Conservation (phyloP, 2,888 invertebrate species). For the Aphidoletes aphidimyza region DNA sequence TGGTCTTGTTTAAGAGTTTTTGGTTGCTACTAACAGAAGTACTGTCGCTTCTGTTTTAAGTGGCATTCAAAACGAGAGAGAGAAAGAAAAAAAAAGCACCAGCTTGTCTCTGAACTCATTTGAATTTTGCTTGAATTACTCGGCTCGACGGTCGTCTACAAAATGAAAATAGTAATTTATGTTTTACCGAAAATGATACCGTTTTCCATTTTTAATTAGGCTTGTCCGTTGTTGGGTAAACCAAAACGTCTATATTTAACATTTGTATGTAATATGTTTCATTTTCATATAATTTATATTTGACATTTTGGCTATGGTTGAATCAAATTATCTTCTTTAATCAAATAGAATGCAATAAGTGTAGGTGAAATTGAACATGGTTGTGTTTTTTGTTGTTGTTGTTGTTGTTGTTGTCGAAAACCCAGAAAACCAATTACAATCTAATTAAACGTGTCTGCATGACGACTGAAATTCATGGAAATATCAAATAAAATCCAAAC, state of each 20-base stretch:
- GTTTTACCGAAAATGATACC: neutral
- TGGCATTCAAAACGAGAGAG: too few species aligned
- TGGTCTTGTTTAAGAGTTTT: neutral
- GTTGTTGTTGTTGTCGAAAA: too few species aligned
- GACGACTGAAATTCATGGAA: neutral
- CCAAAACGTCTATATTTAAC: too few species aligned
- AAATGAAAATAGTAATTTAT: neutral
- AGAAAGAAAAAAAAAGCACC: too few species aligned
- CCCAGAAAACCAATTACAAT: neutral
- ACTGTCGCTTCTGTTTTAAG: neutral
- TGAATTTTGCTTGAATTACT: neutral
- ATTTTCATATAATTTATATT: too few species aligned
- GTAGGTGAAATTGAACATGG: too few species aligned
- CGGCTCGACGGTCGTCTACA: neutral
- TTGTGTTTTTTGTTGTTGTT: too few species aligned
- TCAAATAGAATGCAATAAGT: too few species aligned
- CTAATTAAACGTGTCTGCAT: neutral
- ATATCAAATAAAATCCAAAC: neutral
- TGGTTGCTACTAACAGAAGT: neutral
- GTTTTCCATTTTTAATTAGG: neutral
- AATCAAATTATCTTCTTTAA: too few species aligned
- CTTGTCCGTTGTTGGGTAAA: neutral
- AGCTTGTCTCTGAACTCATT: neutral
- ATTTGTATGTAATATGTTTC: too few species aligned
- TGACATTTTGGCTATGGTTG: too few species aligned